Conservation (phyloP, 1,140 invertebrate genomes). For the Drosophila pseudoobscura region DNA sequence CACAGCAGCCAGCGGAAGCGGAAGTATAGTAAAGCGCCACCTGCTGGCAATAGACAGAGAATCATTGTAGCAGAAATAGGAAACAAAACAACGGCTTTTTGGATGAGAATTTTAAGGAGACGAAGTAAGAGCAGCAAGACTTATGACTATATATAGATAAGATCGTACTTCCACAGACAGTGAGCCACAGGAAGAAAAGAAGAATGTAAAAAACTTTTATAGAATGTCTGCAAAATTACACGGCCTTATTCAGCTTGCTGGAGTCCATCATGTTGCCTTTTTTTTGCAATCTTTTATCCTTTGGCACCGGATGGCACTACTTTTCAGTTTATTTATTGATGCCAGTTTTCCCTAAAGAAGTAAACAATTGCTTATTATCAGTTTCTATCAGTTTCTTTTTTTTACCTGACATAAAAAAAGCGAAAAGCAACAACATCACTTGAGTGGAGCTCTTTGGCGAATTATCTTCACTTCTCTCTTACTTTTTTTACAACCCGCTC, state of each 20-base stretch:
- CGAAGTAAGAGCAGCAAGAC: not conserved
- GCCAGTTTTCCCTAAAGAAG: slow-evolving; percentile 18
- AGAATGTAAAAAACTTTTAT: not conserved
- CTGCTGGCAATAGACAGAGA: slow-evolving; percentile 20
- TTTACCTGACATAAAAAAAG: slow-evolving; percentile 39
- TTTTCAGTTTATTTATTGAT: slow-evolving; percentile 47
- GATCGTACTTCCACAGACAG: not conserved
- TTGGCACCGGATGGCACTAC: not conserved
- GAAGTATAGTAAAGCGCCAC: slow-evolving; percentile 20
- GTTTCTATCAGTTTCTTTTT: slow-evolving; percentile 9
- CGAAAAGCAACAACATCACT: slow-evolving; percentile 5
- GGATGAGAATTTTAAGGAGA: no score
- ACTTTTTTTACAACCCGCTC: not conserved
- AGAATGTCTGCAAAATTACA: not conserved
- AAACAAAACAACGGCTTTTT: no score
- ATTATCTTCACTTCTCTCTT: slow-evolving; percentile 14
- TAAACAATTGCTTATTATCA: slow-evolving; percentile 37
- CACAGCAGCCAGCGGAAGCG: slow-evolving; percentile 4
- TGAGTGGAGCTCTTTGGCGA: slow-evolving; percentile 2
- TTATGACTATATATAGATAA: no score
- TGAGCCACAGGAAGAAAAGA: not conserved
- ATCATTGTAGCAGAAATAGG: no score
- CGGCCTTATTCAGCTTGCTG: slow-evolving; percentile 32
- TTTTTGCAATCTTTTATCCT: slow-evolving; percentile 7
- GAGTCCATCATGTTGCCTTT: slow-evolving; percentile 17